A percentile compares a stretch with the other conserved stretches of the same genome.
Conservation (phyloP, 1,140 invertebrate species). For the Brachionus manjavacas region DNA sequence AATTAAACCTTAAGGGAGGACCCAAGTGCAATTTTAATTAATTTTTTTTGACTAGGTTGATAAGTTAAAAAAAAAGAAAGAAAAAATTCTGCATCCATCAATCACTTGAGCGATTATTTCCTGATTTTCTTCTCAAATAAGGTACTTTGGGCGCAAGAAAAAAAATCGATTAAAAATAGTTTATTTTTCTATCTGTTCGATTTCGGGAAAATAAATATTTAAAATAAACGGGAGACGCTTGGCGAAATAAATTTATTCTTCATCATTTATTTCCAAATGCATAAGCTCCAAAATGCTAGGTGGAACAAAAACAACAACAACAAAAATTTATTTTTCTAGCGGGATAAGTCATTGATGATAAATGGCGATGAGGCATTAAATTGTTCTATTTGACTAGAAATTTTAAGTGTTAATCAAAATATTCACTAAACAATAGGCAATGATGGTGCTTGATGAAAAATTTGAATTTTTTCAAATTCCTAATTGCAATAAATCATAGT, state of each 20-base stretch:
- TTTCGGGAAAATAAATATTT: background rate
- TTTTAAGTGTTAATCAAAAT: background rate
- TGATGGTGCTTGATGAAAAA: background rate
- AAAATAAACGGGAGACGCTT: background rate
- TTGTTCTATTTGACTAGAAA: background rate
- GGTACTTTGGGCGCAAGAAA: background rate
- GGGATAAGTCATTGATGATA: background rate
- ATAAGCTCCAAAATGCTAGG: background rate
- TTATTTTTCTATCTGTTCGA: background rate
- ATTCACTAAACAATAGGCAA: background rate
- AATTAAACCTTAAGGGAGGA: background rate
- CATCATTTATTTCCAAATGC: background rate
- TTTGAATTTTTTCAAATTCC: background rate
- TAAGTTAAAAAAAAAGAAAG: background rate
- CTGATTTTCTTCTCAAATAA: background rate
- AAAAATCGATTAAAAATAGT: background rate
- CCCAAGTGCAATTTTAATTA: background rate
- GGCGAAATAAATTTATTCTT: background rate
- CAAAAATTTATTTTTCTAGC: background rate
- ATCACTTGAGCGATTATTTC: background rate
- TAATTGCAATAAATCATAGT: constrained; percentile 24
- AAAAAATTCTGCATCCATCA: background rate
- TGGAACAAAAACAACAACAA: background rate
- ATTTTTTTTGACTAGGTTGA: background rate
- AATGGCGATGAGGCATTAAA: background rate